Percentiles rank a stretch among this genome's conserved stretches.
Evolutionary conservation across 1,140 invertebrate genomes (phyloP).

Genomic region (Anastatus disparis): DNA sequence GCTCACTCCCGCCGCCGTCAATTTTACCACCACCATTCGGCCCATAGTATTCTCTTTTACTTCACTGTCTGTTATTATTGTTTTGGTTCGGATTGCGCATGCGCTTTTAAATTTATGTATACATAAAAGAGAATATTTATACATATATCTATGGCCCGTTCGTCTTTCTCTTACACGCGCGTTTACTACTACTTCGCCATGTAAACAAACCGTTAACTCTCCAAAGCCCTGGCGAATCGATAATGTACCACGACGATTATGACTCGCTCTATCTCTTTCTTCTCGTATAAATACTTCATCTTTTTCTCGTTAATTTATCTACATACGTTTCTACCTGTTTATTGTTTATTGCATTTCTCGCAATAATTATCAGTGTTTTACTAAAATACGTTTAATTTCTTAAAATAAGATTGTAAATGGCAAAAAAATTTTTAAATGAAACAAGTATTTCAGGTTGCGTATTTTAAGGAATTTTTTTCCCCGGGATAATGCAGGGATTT

Average conservation of each 20-base stretch:
- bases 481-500: not conserved
- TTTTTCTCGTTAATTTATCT: too few relatives aligned
- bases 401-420: too few relatives aligned
- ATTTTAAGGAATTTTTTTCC: too few relatives aligned
- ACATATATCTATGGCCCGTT: not conserved
- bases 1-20: conserved; percentile 12
- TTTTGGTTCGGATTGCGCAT: conserved; percentile 63
- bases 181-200: conserved; percentile 41
- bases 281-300: too few relatives aligned
- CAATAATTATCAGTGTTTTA: too few relatives aligned
- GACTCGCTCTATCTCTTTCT: not conserved
- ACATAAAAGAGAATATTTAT: too few relatives aligned
- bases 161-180: not conserved
- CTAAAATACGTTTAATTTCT: too few relatives aligned
- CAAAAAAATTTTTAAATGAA: too few relatives aligned
- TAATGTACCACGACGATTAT: conserved; percentile 49
- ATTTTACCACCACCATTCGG: conserved; percentile 12
- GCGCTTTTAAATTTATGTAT: conserved; percentile 47
- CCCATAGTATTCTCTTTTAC: too few relatives aligned
- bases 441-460: too few relatives aligned
- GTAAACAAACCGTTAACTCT: conserved; percentile 69
- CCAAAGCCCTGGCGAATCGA: conserved; percentile 61
- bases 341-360: too few relatives aligned
- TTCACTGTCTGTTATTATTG: conserved; percentile 65
- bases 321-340: too few relatives aligned